Base-by-base conservation (phyloP, 2,113 vertebrate species). In the Geothlypis trichas region DNA sequence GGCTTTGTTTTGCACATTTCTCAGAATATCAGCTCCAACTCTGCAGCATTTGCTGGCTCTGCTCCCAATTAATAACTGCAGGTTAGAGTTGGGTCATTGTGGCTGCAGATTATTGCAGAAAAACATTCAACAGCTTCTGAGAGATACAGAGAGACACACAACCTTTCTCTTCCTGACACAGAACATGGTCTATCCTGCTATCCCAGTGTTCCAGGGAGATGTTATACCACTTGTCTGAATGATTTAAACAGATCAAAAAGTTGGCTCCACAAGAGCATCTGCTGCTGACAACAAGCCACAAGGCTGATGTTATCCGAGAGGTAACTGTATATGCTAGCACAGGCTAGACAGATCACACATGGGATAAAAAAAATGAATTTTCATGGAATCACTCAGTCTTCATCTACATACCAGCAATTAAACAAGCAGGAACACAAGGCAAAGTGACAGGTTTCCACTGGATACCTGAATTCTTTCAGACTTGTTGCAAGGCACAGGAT, bases 31-130 rank as follows among this genome's bases (percentile, higher is more conserved):
- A 74, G 55, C 46, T 94, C 89, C 55, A 91, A 69, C 51, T 73
- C 91, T 4, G 55, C 81, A 94, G 57, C 39, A 11, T 46, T 91
- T 54, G 17, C 87, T 96, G 93, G 72, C 77, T 96, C 91, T 54
- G 39, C 62, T 95, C 96, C 92, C 68, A 55, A 20, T 79, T 62
- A 20, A 69, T 93, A 97, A 97, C 67, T 96, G 63, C 89, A 96
- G 58, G 93, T 92, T 96, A 33, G 55, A 86, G 35, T 21, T 44
- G 22, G 39, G 13, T 93, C 71, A 49, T 95, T 97, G 96, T 8
- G 87, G 65, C 82, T 91, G 93, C 76, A 94, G 69, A 96, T 96
- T 95, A 93, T 93, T 86, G 77, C 91, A 84, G 81, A 73, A 93
- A 89, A 95, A 89, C 79, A 94, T 95, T 95, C 90, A 93, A 65